phyloP scores from a whole-genome alignment of 2,113 vertebrate species.

The Semnornis frantzii region DNA sequence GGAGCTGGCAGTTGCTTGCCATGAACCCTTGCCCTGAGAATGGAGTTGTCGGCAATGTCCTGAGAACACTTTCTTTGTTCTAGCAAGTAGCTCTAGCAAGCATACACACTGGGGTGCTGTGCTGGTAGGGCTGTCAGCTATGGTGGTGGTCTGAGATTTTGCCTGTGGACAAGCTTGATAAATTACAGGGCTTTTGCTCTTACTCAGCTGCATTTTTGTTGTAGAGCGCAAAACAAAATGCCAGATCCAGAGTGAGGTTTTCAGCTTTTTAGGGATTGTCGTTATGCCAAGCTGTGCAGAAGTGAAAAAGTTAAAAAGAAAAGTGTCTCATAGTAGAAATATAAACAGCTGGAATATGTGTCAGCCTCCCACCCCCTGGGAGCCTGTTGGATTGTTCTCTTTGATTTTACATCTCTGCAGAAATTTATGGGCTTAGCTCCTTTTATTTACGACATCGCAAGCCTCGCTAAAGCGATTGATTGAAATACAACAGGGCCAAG shows the following conservation, averaged over 20 bases:
- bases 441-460: conserved; percentile 75
- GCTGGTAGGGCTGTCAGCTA: background rate
- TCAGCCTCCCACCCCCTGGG: conserved; percentile 21
- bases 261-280: background rate
- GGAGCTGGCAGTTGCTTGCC: background rate
- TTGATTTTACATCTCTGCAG: conserved; percentile 77
- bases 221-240: conserved; percentile 47
- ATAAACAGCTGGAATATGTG: conserved; percentile 33
- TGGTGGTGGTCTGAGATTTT: conserved; percentile 14
- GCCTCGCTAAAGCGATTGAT: conserved; percentile 69
- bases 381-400: conserved; percentile 62
- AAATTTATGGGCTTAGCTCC: conserved; percentile 70
- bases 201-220: conserved; percentile 42
- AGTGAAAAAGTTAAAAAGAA: conserved; percentile 42
- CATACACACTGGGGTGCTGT: background rate
- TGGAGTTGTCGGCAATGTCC: background rate
- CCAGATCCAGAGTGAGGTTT: background rate
- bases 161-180: background rate
- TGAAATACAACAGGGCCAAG: conserved; percentile 74
- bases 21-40: background rate
- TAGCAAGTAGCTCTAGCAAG: background rate
- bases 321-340: background rate
- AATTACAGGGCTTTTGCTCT: background rate
- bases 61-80: background rate
- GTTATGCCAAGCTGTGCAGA: conserved; percentile 29